Evolutionary conservation across 1,140 invertebrate species (phyloP), one percentile per base, ranked within the genome.

Genomic region (Zelostemma sp.): DNA sequence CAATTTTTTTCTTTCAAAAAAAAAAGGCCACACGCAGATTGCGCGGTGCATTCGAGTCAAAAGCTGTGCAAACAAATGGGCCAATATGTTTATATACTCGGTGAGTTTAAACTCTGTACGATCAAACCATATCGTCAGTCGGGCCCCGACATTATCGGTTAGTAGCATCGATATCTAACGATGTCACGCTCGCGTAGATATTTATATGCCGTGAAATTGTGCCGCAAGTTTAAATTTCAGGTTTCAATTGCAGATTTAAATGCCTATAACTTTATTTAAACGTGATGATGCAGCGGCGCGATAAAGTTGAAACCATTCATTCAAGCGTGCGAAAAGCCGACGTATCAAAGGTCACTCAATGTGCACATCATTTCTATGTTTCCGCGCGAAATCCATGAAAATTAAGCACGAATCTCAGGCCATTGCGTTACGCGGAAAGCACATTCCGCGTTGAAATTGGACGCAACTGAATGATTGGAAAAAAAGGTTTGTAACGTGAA

Each of bases 11-110:
- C 8, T 8, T 25, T 25, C 21, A 25, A 8, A 25, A 25, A n/a
- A n/a, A n/a, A n/a, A n/a, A n/a, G n/a, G n/a, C n/a, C n/a, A n/a
- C n/a, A n/a, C n/a, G n/a, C n/a, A n/a, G n/a, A n/a, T n/a, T n/a
- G n/a, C n/a, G n/a, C n/a, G n/a, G n/a, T n/a, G n/a, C n/a, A n/a
- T n/a, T n/a, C n/a, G n/a, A n/a, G n/a, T n/a, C n/a, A n/a, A n/a
- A n/a, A n/a, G n/a, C n/a, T n/a, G n/a, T n/a, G n/a, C n/a, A n/a
- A n/a, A n/a, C n/a, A 80, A 80, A 80, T 76, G 76, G 78, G 69
- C 67, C 56, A 45, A 17, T 58, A 48, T 67, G 73, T 68, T 76
- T 74, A 77, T 80, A 80, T 75, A 62, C 69, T 70, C 66, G 57
- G 63, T 49, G 59, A 73, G 76, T 76, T 77, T 77, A 51, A 66